Base-by-base conservation (phyloP, 2,113 vertebrate species). In the Lota lota region DNA sequence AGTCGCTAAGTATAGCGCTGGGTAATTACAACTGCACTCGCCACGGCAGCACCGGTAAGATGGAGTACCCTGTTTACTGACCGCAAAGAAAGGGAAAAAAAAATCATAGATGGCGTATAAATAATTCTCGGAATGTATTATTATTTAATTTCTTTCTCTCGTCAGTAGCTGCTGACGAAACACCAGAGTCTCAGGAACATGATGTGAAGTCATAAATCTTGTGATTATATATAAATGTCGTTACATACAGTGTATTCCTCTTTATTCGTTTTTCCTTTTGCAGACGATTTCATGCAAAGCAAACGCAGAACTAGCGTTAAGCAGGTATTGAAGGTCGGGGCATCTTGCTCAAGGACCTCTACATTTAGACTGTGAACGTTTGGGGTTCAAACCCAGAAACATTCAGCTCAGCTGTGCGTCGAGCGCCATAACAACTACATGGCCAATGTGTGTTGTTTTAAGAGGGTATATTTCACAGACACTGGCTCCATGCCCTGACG, bases 131-230 rank as follows among this genome's bases (percentile, higher is more conserved):
- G 2, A 67, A 64, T 78, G 76, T 33, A 33, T 4, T 33, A 33
- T 33, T 33, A n/a, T 33, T 33, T 33, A 33, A 5, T 33, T 33
- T 47, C 40, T 47, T 47, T 47, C 57, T 83, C 79, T 83, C n/a
- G 69, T 83, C 75, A 79, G 67, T 56, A 50, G 28, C 63, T 71
- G 68, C 75, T 76, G 75, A 61, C 63, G 64, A 70, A 69, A 75
- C 79, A 84, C 84, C 79, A 81, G 74, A 33, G 57, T 78, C 75
- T 78, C 67, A 15, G 57, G 76, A 73, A 59, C 24, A 76, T 85
- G 68, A 74, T 76, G 84, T 63, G 67, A 78, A 80, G 76, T 82
- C 78, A 87, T 87, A 80, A 77, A 89, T 87, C 80, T 72, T 47
- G 11, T 12, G 12, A 47, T 47, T 47, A 47, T 47, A 72, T 62